Conservation (phyloP, 2,888 invertebrate species). For the Byasa hedistus region DNA sequence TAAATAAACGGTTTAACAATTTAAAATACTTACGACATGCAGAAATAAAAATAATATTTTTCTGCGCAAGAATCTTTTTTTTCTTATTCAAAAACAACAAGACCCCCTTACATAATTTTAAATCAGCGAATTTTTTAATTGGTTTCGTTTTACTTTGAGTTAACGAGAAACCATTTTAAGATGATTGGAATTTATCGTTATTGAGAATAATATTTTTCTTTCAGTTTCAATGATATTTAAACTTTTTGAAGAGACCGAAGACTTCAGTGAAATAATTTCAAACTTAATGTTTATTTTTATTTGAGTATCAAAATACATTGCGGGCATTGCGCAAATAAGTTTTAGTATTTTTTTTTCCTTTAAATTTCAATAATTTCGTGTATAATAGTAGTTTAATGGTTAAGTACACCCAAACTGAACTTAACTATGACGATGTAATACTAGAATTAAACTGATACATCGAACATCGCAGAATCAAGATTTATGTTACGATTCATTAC, state of each 20-base stretch:
- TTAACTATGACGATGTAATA: background rate
- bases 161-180: background rate
- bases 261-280: background rate
- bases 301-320: background rate
- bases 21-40: no score
- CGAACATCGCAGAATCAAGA: slow-evolving; percentile 6
- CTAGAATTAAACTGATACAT: background rate
- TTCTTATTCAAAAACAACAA: no score
- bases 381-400: no score
- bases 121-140: background rate
- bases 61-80: no score
- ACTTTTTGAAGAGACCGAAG: background rate
- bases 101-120: no score
- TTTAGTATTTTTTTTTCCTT: background rate
- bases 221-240: background rate
- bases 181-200: background rate
- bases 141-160: background rate
- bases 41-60: no score
- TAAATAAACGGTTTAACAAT: no score
- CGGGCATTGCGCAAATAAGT: background rate
- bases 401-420: background rate
- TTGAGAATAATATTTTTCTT: background rate
- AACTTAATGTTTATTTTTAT: no score
- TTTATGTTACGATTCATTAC: slow-evolving; percentile 11
- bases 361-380: background rate